Percentiles rank a stretch among this genome's conserved stretches.
phyloP scores from a whole-genome alignment of 2,113 vertebrate genomes.

The Scortum barcoo region DNA sequence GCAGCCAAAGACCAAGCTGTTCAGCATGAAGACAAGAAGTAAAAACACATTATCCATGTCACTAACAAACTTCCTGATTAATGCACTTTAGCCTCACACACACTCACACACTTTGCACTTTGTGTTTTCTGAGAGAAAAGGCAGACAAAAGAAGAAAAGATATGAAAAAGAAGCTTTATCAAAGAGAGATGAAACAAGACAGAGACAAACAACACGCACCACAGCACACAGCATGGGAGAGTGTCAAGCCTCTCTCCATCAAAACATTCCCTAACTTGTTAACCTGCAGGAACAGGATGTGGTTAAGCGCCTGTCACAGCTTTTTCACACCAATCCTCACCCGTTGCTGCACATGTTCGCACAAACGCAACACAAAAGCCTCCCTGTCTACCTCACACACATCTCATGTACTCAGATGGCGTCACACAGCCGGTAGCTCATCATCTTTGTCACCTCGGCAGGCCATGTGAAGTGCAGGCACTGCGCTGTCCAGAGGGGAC shows the following conservation, averaged over 20 bases:
- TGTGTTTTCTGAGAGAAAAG: neutral
- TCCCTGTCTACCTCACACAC: conserved; percentile 5
- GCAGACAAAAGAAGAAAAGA: neutral
- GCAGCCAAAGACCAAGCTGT: neutral
- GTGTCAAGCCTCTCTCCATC: conserved; percentile 15
- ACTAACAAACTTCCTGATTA: neutral
- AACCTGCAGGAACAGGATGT: conserved; percentile 55
- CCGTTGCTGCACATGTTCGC: neutral
- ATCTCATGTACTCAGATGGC: neutral
- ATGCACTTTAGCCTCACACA: neutral
- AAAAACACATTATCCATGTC: neutral
- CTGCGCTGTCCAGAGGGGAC: neutral
- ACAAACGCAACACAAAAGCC: conserved; percentile 25
- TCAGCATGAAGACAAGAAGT: neutral
- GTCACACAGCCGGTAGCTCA: conserved; percentile 34
- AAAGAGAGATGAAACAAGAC: conserved; percentile 17
- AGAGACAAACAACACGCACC: neutral
- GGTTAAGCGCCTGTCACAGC: conserved; percentile 39
- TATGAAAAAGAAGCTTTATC: neutral
- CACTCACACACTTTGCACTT: conserved; percentile 13
- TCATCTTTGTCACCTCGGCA: conserved; percentile 38
- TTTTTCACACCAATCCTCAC: conserved; percentile 45
- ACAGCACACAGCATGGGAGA: conserved; percentile 8
- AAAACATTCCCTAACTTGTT: conserved; percentile 49
- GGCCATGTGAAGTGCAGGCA: conserved; percentile 14